phyloP scores from a whole-genome alignment of 2,113 vertebrate genomes.

The Petromus typicus region DNA sequence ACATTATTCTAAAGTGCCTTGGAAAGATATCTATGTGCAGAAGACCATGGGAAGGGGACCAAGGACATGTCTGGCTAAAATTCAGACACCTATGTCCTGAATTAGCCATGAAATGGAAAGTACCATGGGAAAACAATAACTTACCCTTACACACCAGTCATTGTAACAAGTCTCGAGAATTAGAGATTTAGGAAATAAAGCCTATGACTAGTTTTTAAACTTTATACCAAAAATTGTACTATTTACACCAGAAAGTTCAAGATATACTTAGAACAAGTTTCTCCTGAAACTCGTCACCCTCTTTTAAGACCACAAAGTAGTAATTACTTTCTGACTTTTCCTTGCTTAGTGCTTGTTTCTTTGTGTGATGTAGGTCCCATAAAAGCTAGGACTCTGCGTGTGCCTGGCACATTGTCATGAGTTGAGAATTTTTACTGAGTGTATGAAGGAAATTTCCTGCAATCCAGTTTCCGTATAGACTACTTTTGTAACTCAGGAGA shows the following conservation, averaged over 20 bases:
- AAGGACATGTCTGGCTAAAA: not conserved
- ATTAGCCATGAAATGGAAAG: not conserved
- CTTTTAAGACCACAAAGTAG: not conserved
- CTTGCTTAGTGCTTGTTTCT: not conserved
- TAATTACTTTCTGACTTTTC: not conserved
- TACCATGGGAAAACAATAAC: not conserved
- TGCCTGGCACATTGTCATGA: not conserved
- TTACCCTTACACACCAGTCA: not conserved
- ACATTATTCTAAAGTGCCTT: not conserved
- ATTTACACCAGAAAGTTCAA: not conserved
- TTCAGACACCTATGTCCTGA: not conserved
- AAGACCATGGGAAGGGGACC: not conserved
- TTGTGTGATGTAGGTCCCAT: not conserved
- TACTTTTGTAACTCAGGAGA: not conserved
- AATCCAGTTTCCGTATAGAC: not conserved
- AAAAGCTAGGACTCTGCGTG: not conserved
- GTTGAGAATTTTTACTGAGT: not conserved
- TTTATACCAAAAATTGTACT: not conserved
- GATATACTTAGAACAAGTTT: not conserved
- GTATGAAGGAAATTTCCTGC: not conserved
- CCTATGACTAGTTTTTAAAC: not conserved
- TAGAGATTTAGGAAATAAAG: not conserved
- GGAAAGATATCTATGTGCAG: not conserved
- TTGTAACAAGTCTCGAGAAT: not conserved
- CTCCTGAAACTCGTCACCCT: not conserved